Evolutionary conservation across 1,140 invertebrate species (phyloP).

Genomic region (Trichonephila clavipes): DNA sequence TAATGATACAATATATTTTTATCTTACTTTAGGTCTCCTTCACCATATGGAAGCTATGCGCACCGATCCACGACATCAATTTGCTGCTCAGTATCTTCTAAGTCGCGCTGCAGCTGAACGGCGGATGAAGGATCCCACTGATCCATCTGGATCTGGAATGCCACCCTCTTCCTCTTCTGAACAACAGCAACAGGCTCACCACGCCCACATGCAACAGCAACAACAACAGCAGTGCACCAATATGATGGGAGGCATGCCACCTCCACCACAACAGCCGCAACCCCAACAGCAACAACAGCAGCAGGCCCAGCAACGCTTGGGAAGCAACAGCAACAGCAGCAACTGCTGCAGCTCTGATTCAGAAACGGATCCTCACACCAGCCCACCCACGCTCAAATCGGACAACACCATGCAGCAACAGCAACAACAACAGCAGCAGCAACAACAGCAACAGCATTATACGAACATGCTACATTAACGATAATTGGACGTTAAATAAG

Average conservation of each 20-base stretch:
- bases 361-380: slow-evolving; percentile 62
- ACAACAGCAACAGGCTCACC: slow-evolving; percentile 21
- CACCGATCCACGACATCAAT: slow-evolving; percentile 97
- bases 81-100: slow-evolving; percentile 94
- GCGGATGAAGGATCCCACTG: slow-evolving; percentile 86
- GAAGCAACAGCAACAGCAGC: slow-evolving; percentile 68
- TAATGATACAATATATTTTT: neutral
- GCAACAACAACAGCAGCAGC: slow-evolving; percentile 61
- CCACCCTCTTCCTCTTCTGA: slow-evolving; percentile 65
- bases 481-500: slow-evolving; percentile 49
- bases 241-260: slow-evolving; percentile 55
- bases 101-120: slow-evolving; percentile 93
- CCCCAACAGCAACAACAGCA: slow-evolving; percentile 55
- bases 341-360: slow-evolving; percentile 74
- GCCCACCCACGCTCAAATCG: slow-evolving; percentile 45
- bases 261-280: slow-evolving; percentile 49
- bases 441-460: slow-evolving; percentile 63
- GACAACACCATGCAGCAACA: slow-evolving; percentile 40
- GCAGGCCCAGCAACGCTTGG: slow-evolving; percentile 45
- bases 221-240: slow-evolving; percentile 17
- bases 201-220: slow-evolving; percentile 17
- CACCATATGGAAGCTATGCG: slow-evolving; percentile 98
- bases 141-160: slow-evolving; percentile 51
- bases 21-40: slow-evolving; percentile 87
- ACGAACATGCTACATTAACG: slow-evolving; percentile 75